A percentile compares a stretch with the other conserved stretches of the same genome.
Evolutionary conservation across 2,113 vertebrate genomes (phyloP).

Genomic region (Crotalus horridus): DNA sequence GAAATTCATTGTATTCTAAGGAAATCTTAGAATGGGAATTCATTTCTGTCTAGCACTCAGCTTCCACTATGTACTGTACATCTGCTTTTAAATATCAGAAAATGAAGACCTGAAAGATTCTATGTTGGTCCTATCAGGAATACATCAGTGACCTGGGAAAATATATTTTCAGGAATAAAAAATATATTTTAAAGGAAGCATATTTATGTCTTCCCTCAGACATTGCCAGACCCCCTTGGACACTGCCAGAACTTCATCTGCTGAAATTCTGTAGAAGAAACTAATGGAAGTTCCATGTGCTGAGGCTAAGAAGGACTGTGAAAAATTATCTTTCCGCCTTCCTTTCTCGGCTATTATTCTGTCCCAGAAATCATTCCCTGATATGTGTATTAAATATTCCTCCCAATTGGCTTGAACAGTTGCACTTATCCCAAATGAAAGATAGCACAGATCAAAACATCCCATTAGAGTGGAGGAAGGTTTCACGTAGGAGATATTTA

Average conservation of each 20-base stretch:
- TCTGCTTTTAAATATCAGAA: background rate
- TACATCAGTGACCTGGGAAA: background rate
- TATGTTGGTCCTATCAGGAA: background rate
- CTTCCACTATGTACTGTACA: background rate
- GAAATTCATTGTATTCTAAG: background rate
- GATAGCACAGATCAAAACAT: background rate
- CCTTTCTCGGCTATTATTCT: background rate
- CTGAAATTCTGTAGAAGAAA: conserved; percentile 13
- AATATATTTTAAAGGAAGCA: conserved; percentile 10
- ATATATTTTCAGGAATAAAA: background rate
- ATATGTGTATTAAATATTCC: background rate
- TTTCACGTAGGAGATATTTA: background rate
- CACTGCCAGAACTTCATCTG: rapidly evolving
- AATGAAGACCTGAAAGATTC: background rate
- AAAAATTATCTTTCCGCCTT: background rate
- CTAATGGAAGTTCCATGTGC: background rate
- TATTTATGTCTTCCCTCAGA: background rate
- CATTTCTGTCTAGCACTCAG: no score
- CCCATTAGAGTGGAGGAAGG: background rate
- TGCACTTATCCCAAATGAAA: background rate
- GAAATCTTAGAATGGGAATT: background rate
- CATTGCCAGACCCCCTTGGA: background rate
- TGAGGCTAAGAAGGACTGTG: background rate
- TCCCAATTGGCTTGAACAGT: background rate
- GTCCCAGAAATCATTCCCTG: background rate